Conservation (phyloP, 2,888 invertebrate species). For the Oligia strigilis region DNA sequence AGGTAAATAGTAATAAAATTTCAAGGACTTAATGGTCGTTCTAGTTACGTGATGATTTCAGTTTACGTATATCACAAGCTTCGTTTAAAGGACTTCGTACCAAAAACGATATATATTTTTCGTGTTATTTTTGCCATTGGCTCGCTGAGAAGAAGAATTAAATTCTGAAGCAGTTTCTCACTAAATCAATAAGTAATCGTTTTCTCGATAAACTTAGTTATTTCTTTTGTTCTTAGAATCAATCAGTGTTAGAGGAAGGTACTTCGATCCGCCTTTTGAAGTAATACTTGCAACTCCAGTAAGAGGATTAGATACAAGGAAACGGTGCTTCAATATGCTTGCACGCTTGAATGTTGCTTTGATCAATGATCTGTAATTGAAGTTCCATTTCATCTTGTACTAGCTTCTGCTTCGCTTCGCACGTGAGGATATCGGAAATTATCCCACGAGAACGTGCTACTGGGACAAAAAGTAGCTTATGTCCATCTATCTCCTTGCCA, state of each 20-base stretch:
- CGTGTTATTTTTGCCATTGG: no score
- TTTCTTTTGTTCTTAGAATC: constrained; percentile 1
- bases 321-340: constrained; percentile 14
- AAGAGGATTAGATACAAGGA: constrained; percentile 20
- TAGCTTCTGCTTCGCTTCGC: no score
- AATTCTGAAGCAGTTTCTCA: not conserved
- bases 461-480: not conserved
- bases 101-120: no score
- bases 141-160: no score
- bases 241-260: not conserved
- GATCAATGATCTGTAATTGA: not conserved
- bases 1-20: no score
- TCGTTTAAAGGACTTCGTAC: no score
- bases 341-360: constrained; percentile 10
- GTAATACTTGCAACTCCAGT: not conserved
- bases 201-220: not conserved
- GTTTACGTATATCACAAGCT: no score
- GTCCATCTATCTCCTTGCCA: not conserved
- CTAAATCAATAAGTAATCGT: not conserved
- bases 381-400: not conserved
- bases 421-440: not conserved
- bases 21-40: no score
- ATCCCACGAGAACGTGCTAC: not conserved
- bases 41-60: no score
- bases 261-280: not conserved